Evolutionary conservation across 2,888 invertebrate genomes (phyloP), one percentile per base, ranked within the genome.

Genomic region (Dorcus parallelipipedus): DNA sequence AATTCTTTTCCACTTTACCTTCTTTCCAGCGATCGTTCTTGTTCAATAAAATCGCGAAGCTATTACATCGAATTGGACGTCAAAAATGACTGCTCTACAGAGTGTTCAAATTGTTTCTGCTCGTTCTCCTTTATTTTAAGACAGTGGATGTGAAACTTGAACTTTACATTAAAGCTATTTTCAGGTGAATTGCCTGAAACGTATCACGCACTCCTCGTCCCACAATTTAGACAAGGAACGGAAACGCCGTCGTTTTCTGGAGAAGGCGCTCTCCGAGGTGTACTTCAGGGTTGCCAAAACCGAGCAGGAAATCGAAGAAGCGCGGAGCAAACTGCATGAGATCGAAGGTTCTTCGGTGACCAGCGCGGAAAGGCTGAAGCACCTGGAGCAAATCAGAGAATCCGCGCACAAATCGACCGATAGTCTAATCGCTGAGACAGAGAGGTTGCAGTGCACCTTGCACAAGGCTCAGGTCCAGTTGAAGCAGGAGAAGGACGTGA

Each of bases 371-470:
- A 78, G 85, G 38, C 80, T 83, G 0, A 83, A 80, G 53, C 82
- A 85, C 66, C 75, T 88, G 6, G 83, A 87, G 69, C 81, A 83
- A 26, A 83, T 88, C 73, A 76, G 87, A 14, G 82, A 83, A 77
- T 80, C 79, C 45, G 84, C 84, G 67, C 81, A 84, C 67, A 79
- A 78, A 10, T 81, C 79, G 65, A 79, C 81, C n/a, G 79, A 70
- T 43, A 76, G 78, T 39, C 56, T 84, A 55, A 77, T 79, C 1
- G 55, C 69, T 47, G 83, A 81, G 64, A 79, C 80, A 52, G 81
- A 82, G 65, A 75, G 80, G 43, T 77, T 82, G 4, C 81, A 82
- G 78, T 80, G 81, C 52, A 78, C 80, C 66, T 76, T 81, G 1
- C 82, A 81, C 64, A 69, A 78, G 17, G 80, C 81, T 57, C 81